Base-by-base conservation (phyloP, 2,888 invertebrate genomes). In the Ormyrus nitidulus region DNA sequence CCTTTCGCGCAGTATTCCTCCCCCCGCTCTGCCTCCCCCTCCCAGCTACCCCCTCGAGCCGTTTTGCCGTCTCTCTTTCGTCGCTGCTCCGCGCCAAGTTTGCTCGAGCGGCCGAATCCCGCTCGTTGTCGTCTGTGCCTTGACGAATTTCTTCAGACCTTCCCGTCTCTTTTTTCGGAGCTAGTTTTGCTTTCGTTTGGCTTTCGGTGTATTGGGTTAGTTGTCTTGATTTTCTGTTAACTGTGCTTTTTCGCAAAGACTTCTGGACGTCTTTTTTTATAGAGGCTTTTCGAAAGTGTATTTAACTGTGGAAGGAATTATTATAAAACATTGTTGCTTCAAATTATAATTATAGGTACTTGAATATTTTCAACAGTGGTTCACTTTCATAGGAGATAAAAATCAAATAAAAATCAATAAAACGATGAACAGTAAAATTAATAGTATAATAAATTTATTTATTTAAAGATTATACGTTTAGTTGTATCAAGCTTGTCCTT, bases 1-100 rank as follows among this genome's bases (percentile, higher is more conserved):
- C 85, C 81, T 83, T 85, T 86, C 86, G 79, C 66, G 54, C 86
- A 81, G 85, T 86, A 85, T 85, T 87, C 85, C 85, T 84, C 81
- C 81, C 74, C 49, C 56, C 53, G 34, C 70, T 56, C 64, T 13
- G 34, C 46, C 44, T 11, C 48, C n/a, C 58, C 13, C 68, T 54
- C 53, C 8, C 44, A 49, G 48, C 66, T 68, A 44, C 5, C 49
- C 44, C 74, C 74, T 49, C 49, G 58, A 54, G 74, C 44, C 48
- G 56, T 8, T 62, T 19, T 44, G 46, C 44, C 34, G 46, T 11
- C 13, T 13, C 13, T 48, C 59, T 6, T 34, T 34, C 34, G 49
- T 13, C 6, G 53, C 59, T 53, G 62, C 62, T n/a, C 61, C 62
- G 54, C 68, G 34, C 34, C 34, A 76, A 76, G 66, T 79, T 79